Percentiles rank a stretch among this genome's conserved stretches.
phyloP scores from a whole-genome alignment of 2,888 invertebrate genomes.

The Pachydiplax longipennis region DNA sequence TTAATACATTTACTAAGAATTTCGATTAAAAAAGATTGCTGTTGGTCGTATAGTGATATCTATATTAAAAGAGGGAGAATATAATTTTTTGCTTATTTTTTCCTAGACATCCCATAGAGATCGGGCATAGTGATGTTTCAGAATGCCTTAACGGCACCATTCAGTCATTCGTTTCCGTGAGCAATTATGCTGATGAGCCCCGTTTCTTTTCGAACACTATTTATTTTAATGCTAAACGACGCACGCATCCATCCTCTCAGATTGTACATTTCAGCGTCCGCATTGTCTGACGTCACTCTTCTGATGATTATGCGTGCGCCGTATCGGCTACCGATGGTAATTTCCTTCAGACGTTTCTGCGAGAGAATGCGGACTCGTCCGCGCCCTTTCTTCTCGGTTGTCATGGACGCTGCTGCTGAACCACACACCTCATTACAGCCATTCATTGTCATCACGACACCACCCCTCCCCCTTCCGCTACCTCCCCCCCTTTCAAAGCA shows the following conservation, averaged over 20 bases:
- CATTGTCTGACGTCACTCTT: conserved; percentile 12
- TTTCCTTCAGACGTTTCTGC: conserved; percentile 41
- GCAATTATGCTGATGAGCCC: not conserved
- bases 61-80: too few relatives aligned
- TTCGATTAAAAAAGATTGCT: too few relatives aligned
- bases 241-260: too few relatives aligned
- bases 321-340: conserved; percentile 42
- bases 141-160: too few relatives aligned
- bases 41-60: too few relatives aligned
- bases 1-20: too few relatives aligned
- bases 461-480: not conserved
- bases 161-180: too few relatives aligned
- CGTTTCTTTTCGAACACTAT: not conserved
- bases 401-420: conserved; percentile 27
- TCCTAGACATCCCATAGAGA: too few relatives aligned
- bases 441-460: conserved; percentile 26
- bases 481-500: not conserved
- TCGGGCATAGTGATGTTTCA: too few relatives aligned
- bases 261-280: not conserved
- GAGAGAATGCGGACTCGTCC: conserved; percentile 4
- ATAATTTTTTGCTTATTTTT: too few relatives aligned
- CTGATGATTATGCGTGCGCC: conserved; percentile 31
- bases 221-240: not conserved
- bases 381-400: conserved; percentile 21
- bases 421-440: conserved; percentile 43